Evolutionary conservation across 2,888 invertebrate species (phyloP), one percentile per base, ranked within the genome.

Genomic region (Brachylomia viminalis): DNA sequence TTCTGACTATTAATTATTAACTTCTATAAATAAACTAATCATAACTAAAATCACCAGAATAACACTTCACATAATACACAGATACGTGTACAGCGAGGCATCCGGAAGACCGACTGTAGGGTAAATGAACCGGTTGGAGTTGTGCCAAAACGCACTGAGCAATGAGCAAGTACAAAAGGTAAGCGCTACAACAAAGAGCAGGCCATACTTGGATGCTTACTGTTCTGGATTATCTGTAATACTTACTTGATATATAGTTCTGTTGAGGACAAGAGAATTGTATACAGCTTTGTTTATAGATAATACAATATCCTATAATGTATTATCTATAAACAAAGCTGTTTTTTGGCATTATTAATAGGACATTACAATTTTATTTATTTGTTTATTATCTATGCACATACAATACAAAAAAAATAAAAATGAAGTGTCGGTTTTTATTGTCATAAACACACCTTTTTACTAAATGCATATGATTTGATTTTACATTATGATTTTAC

Each of bases 111-210:
- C 87, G 86, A 82, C 85, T 85, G 85, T 88, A 65, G 89, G 89
- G 92, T 91, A 92, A 93, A 93, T 91, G 93, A 93, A 93, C 92
- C 77, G 69, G 62, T 89, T 95, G 95, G 95, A 92, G 42, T 45
- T 15, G 27, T 80, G 95, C 95, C 95, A 95, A 90, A 83, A 82
- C 76, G 76, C 81, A 87, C 77, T 71, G 77, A 86, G 85, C 88
- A 88, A 75, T 77, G 75, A 85, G 79, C 87, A 88, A 74, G 61
- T 72, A 82, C 66, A 85, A 82, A 82, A 67, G 64, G 66, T 77
- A 58, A 62, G 47, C 47, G 52, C 68, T 66, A 64, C 56, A 78
- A 74, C 72, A 66, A 75, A 76, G 72, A 71, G 30, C 73, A 65
- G 17, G 56, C 52, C 61, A 33, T 66, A 47, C 54, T 70, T n/a